phyloP scores from a whole-genome alignment of 2,113 vertebrate genomes.

The Paramormyrops kingsleyae region DNA sequence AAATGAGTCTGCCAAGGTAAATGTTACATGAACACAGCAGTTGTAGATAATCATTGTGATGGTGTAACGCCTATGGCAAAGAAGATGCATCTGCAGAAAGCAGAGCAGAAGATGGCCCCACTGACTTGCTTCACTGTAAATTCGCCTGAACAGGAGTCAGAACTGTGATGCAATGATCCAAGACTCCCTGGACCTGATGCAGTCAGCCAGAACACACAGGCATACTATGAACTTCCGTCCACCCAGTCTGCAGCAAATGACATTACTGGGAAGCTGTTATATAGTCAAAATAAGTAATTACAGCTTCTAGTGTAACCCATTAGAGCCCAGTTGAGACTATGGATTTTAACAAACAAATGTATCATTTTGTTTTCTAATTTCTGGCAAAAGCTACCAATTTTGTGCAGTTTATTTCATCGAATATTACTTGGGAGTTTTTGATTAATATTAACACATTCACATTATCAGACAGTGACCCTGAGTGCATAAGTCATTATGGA shows the following conservation, averaged over 20 bases:
- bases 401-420: neutral
- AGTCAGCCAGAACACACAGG: neutral
- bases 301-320: neutral
- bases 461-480: neutral
- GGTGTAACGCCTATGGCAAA: neutral
- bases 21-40: neutral
- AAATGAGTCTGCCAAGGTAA: neutral
- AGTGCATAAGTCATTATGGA: neutral
- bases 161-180: neutral
- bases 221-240: neutral
- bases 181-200: neutral
- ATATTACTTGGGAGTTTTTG: neutral
- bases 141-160: neutral
- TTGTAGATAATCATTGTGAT: neutral
- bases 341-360: neutral
- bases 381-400: neutral
- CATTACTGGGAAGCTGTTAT: neutral
- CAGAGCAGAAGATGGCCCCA: neutral
- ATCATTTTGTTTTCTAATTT: neutral
- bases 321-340: neutral
- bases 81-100: neutral
- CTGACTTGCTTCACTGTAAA: neutral
- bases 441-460: neutral
- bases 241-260: neutral
- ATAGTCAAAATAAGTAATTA: neutral